Conservation (phyloP, 2,113 vertebrate genomes). For the Morone saxatilis region DNA sequence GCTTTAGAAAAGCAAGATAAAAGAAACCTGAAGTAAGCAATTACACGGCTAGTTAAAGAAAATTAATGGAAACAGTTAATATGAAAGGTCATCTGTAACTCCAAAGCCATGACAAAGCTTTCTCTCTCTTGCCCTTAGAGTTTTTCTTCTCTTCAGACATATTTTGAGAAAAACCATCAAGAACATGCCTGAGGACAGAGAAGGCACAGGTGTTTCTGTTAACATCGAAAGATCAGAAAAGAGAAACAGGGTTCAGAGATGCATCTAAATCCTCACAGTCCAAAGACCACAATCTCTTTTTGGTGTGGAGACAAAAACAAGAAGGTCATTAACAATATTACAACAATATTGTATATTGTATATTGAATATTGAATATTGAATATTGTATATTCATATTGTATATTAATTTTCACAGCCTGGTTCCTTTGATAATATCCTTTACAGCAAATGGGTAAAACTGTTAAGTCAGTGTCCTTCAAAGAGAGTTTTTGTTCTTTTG, state of each 20-base stretch:
- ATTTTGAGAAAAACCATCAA: constrained; percentile 34
- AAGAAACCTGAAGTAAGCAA: constrained; percentile 32
- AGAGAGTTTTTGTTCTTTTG: constrained; percentile 38
- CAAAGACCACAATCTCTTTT: not conserved
- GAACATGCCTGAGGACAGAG: constrained; percentile 17
- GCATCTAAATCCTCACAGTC: not conserved
- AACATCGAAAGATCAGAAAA: constrained; percentile 19
- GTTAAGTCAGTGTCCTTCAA: constrained; percentile 46
- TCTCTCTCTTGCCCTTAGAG: not conserved
- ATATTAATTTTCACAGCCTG: not conserved
- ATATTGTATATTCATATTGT: too few species aligned
- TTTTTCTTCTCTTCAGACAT: not conserved
- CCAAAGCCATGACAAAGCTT: constrained; percentile 22
- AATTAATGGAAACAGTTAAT: constrained; percentile 40
- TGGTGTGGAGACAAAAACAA: constrained; percentile 3
- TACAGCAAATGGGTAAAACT: constrained; percentile 16
- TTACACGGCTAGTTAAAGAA: constrained; percentile 47
- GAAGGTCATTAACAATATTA: constrained; percentile 10
- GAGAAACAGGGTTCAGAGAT: not conserved
- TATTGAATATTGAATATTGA: too few species aligned
- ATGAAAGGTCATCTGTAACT: constrained; percentile 41
- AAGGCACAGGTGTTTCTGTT: constrained; percentile 50
- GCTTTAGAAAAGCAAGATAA: constrained; percentile 34
- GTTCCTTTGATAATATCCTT: constrained; percentile 11
- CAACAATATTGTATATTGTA: not conserved